A percentile compares a stretch with the other conserved stretches of the same genome.
Conservation (phyloP, 2,113 vertebrate genomes). For the Solenodon paradoxus region DNA sequence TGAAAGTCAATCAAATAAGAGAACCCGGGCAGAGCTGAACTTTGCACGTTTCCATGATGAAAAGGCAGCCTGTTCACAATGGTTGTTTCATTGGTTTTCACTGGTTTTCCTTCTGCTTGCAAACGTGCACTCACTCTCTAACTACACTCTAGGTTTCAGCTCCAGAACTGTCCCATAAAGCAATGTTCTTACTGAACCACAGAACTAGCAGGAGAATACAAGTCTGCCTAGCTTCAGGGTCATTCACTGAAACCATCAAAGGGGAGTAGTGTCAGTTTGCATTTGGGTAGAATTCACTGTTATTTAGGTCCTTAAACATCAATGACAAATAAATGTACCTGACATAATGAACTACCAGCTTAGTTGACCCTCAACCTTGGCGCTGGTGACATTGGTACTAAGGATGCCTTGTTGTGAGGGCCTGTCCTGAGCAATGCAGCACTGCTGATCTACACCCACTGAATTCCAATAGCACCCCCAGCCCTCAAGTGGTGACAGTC, state of each 20-base stretch:
- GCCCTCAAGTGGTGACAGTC: background rate
- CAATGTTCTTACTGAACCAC: background rate
- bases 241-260: background rate
- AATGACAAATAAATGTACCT: background rate
- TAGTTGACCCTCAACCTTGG: background rate
- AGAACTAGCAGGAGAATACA: background rate
- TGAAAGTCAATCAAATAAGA: background rate
- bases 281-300: background rate
- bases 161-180: background rate
- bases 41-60: background rate
- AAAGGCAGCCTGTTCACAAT: background rate
- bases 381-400: background rate
- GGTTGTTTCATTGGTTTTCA: background rate
- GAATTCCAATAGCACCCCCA: background rate
- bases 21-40: background rate
- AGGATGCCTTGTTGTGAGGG: no score
- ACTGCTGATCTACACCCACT: background rate
- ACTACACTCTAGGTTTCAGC: background rate
- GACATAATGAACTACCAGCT: background rate
- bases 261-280: background rate
- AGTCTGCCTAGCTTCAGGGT: background rate
- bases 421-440: no score
- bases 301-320: background rate
- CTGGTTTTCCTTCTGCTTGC: background rate
- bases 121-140: background rate